A percentile compares a stretch with the other conserved stretches of the same genome.
Evolutionary conservation across 2,888 invertebrate species (phyloP).

Genomic region (Volucella zonaria): DNA sequence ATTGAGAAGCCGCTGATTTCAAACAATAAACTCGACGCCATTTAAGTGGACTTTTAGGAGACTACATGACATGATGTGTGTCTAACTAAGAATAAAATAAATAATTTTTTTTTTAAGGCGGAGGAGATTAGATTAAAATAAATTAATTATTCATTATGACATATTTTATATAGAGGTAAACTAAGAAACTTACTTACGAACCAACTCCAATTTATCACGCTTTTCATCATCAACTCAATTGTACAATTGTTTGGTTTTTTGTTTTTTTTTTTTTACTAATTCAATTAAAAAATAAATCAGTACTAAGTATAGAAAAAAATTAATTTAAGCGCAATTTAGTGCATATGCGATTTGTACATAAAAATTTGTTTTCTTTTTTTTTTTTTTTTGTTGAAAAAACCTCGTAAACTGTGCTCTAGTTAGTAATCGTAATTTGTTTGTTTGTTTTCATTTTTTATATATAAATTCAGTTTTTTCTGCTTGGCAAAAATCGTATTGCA

Average conservation of each 20-base stretch:
- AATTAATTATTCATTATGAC: too few relatives aligned
- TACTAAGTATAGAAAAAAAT: slow-evolving; percentile 59
- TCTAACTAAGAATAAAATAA: too few relatives aligned
- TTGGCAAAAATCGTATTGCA: slow-evolving; percentile 71
- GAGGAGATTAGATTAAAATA: too few relatives aligned
- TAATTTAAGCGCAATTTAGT: slow-evolving; percentile 46
- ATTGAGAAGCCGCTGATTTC: too few relatives aligned
- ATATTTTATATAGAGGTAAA: neutral
- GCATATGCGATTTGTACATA: slow-evolving; percentile 36
- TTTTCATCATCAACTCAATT: slow-evolving; percentile 20
- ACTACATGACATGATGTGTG: too few relatives aligned
- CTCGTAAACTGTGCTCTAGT: slow-evolving; percentile 40
- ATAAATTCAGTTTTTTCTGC: slow-evolving; percentile 43
- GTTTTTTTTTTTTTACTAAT: too few relatives aligned
- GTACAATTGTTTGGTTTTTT: too few relatives aligned
- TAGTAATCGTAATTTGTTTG: slow-evolving; percentile 2
- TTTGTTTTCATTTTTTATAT: slow-evolving; percentile 5
- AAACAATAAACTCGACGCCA: too few relatives aligned
- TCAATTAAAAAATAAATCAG: slow-evolving; percentile 51
- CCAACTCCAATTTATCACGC: slow-evolving; percentile 16
- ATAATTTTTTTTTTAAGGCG: too few relatives aligned
- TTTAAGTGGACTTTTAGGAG: too few relatives aligned
- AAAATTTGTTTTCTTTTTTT: neutral
- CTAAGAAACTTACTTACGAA: neutral
- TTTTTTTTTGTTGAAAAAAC: slow-evolving; percentile 6